A percentile compares a stretch with the other conserved stretches of the same genome.
These are phyloP conservation scores for Pseudorectes ferrugineus DNA, from an alignment of 2,113 vertebrate genomes.

Conservation along the genomic window DNA sequence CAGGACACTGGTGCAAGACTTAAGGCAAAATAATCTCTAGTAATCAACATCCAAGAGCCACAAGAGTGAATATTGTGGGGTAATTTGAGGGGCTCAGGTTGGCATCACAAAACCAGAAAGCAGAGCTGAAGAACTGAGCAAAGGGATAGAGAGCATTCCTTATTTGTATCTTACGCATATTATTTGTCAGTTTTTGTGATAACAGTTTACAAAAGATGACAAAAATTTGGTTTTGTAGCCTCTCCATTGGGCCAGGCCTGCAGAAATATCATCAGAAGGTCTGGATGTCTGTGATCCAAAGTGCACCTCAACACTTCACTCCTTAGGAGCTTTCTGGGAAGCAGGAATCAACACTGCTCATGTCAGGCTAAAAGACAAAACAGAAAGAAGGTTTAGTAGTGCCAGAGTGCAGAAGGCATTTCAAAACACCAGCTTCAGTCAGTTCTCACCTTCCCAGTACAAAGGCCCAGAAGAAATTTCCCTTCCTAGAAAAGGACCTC, in stretches of 20 bases:
- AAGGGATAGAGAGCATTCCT: not conserved
- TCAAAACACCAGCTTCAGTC: not conserved
- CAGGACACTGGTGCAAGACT: not conserved
- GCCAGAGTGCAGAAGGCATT: not conserved
- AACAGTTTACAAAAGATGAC: not conserved
- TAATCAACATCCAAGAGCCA: not conserved
- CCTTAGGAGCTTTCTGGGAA: not conserved
- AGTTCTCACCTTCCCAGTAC: not conserved
- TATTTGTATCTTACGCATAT: not conserved
- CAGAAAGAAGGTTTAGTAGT: not conserved
- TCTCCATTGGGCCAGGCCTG: not conserved
- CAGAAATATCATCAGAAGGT: not conserved
- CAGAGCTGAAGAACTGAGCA: not conserved
- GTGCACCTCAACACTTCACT: not conserved
- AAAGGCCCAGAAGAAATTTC: not conserved
- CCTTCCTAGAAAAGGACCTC: not conserved
- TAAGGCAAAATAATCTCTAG: not conserved
- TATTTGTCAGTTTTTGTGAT: not conserved
- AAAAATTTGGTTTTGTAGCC: not conserved
- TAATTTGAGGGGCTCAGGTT: not conserved
- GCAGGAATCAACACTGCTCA: not conserved
- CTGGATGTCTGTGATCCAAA: not conserved
- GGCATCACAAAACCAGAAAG: not conserved
- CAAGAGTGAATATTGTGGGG: not conserved
- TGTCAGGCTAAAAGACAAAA: constrained; percentile 52